Percentiles rank a stretch among this genome's conserved stretches.
Evolutionary conservation across 2,888 invertebrate species (phyloP).

Genomic region (Heliothis peltigera): DNA sequence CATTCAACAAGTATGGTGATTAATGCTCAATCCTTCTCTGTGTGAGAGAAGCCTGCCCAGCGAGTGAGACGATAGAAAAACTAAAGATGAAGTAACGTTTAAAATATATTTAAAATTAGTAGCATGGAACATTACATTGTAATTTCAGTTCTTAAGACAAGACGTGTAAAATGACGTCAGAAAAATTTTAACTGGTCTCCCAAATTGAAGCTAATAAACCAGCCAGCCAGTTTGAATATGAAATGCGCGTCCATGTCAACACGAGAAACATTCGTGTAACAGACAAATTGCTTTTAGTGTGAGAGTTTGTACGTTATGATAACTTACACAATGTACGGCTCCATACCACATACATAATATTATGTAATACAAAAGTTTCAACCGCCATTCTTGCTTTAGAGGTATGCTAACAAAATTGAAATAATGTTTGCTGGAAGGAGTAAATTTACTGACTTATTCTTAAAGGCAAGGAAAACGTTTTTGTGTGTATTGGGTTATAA

Average conservation of each 20-base stretch:
- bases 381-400: conserved; percentile 44
- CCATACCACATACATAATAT: conserved; percentile 51
- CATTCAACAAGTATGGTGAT: too few relatives aligned
- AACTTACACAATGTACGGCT: conserved; percentile 54
- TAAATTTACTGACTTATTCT: conserved; percentile 30
- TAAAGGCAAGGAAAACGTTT: conserved; percentile 29
- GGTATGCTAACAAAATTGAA: conserved; percentile 47
- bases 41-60: too few relatives aligned
- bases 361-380: conserved; percentile 57
- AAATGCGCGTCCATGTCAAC: conserved; percentile 73
- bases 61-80: too few relatives aligned
- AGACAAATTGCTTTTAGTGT: conserved; percentile 73
- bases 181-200: conserved; percentile 25
- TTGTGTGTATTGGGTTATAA: conserved; percentile 21
- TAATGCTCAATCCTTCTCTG: too few relatives aligned
- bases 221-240: conserved; percentile 67
- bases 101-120: too few relatives aligned
- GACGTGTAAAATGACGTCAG: conserved; percentile 1
- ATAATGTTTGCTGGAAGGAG: conserved; percentile 48
- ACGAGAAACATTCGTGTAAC: conserved; percentile 69
- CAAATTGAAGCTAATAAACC: conserved; percentile 54
- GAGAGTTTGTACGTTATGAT: conserved; percentile 66
- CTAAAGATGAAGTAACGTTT: too few relatives aligned
- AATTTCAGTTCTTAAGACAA: too few relatives aligned
- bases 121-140: too few relatives aligned